phyloP scores from a whole-genome alignment of 2,113 vertebrate genomes.

The Raja brachyura region DNA sequence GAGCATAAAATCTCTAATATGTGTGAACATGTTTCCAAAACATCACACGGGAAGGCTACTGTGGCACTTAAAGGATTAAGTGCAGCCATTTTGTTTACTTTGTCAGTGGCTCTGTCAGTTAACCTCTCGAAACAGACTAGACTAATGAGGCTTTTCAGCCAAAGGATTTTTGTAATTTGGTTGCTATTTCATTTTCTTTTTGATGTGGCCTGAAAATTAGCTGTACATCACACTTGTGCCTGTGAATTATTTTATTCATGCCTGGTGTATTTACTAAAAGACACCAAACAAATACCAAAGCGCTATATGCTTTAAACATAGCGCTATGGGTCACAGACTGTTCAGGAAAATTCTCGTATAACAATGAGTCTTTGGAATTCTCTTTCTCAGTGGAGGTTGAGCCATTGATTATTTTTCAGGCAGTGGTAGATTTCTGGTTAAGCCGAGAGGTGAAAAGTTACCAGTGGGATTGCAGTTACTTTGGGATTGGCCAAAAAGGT shows the following conservation, averaged over 20 bases:
- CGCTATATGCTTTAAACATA: no score
- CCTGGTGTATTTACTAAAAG: background rate
- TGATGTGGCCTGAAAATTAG: background rate
- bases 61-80: background rate
- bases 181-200: background rate
- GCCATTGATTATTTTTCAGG: no score
- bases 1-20: background rate
- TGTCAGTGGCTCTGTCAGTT: background rate
- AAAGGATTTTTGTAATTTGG: background rate
- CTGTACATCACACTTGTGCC: background rate
- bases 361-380: no score
- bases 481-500: no score
- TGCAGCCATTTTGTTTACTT: conserved; percentile 38
- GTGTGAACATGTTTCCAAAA: background rate
- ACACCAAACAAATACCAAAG: background rate
- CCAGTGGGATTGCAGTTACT: no score
- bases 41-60: background rate
- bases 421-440: no score
- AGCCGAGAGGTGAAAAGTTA: no score
- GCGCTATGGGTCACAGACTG: no score
- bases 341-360: no score
- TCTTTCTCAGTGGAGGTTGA: no score
- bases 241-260: background rate
- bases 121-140: background rate
- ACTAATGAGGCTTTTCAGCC: background rate